phyloP scores from a whole-genome alignment of 1,140 invertebrate genomes.

The Latrodectus geometricus region DNA sequence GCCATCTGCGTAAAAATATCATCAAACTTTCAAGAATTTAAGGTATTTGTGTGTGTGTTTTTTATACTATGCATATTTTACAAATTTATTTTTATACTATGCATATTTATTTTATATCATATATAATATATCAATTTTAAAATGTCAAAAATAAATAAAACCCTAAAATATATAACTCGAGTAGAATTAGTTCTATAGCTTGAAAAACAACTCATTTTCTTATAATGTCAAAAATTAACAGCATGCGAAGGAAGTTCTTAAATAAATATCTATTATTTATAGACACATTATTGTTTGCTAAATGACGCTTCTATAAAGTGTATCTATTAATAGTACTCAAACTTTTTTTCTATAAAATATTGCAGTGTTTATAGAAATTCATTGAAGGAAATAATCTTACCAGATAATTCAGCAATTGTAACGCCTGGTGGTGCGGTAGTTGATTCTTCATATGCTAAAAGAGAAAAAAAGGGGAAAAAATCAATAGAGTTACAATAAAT shows the following conservation, averaged over 20 bases:
- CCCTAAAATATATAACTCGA: not conserved
- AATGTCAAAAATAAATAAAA: not conserved
- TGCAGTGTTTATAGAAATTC: not conserved
- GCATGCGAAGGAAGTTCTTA: no score
- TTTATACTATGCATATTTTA: no score
- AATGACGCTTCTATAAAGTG: no score
- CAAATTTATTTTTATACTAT: no score
- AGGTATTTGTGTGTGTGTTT: no score
- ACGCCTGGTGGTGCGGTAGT: constrained; percentile 56
- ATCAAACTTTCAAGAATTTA: not conserved
- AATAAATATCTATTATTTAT: not conserved
- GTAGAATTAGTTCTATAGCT: not conserved
- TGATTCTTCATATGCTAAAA: constrained; percentile 50
- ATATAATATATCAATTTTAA: not conserved
- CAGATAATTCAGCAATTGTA: constrained; percentile 20
- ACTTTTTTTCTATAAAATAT: no score
- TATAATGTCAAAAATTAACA: no score
- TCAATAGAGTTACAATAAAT: no score
- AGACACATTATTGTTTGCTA: not conserved
- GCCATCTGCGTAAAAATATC: constrained; percentile 16
- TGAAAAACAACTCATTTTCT: not conserved
- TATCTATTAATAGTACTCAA: no score
- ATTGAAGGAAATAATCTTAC: constrained; percentile 1
- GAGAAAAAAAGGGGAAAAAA: not conserved
- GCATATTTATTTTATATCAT: not conserved